Evolutionary conservation across 2,113 vertebrate species (phyloP), one percentile per base, ranked within the genome.

Genomic region (Equus przewalskii): DNA sequence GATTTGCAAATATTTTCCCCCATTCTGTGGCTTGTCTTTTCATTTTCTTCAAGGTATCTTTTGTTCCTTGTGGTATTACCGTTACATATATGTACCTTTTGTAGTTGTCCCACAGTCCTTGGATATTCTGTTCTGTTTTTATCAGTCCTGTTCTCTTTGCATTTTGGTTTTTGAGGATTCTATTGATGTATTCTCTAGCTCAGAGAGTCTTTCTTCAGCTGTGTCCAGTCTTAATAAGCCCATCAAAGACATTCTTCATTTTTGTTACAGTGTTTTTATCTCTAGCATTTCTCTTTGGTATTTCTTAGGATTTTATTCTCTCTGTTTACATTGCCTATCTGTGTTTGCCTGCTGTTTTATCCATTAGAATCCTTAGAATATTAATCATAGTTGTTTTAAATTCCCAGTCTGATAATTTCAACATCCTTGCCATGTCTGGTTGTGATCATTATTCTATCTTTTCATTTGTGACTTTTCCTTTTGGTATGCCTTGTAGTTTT

Each of bases 331-430:
- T 76, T 49, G 46, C 1, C 44, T 19, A 7, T 15, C 3, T 83
- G 44, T 85, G 67, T 85, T 85, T 85, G 44, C 64, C 51, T 51
- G 12, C 73, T 89, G 9, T 28, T 51, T 67, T 54, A 64, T 79
- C 46, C 33, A 36, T 65, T 90, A 51, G 24, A 79, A 78, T 90
- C 33, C 10, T 51, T 65, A 65, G 64, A 58, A 46, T 70, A 62
- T 60, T 92, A 92, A n/a, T 92, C 65, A 83, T 41, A 46, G 41
- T 73, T 87, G 49, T 87, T 73, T 73, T 82, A 72, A 91, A 91
- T 72, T 92, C n/a, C 9, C 67, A 70, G 46, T 69, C 78, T 70
- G 36, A 9, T 81, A 72, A 91, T 60, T 81, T 78, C 6, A 54
- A 21, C 30, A 92, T 64, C 5, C n/a, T 15, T 83, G 16, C 69